Percentiles rank a stretch among this genome's conserved stretches.
These are phyloP conservation scores for Lymantria monacha DNA, from an alignment of 2,888 invertebrate genomes.

Conservation along the genomic window DNA sequence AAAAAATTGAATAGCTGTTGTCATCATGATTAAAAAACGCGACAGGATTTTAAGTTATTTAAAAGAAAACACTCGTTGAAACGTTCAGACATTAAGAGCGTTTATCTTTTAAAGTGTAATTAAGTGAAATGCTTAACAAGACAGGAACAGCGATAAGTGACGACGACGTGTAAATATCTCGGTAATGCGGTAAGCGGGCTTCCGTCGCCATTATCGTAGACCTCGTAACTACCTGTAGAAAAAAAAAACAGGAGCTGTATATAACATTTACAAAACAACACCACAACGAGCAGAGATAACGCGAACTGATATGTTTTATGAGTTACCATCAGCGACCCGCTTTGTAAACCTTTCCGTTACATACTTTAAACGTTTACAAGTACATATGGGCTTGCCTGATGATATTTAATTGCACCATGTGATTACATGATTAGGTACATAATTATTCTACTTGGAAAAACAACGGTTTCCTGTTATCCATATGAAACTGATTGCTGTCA, in stretches of 20 bases:
- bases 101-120: slow-evolving; percentile 16
- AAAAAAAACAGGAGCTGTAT: slow-evolving; percentile 20
- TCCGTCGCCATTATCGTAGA: slow-evolving; percentile 29
- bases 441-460: no score
- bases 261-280: slow-evolving; percentile 17
- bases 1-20: no score
- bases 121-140: slow-evolving; percentile 28
- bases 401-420: background rate
- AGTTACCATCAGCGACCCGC: slow-evolving; percentile 12
- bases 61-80: background rate
- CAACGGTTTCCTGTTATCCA: no score
- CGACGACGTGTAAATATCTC: slow-evolving; percentile 17
- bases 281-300: slow-evolving; percentile 26
- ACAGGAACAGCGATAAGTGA: slow-evolving; percentile 11
- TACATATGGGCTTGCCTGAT: background rate
- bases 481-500: no score
- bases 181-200: slow-evolving; percentile 32
- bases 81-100: background rate
- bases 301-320: slow-evolving; percentile 22
- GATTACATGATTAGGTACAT: no score
- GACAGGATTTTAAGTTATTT: background rate
- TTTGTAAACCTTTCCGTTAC: slow-evolving; percentile 25
- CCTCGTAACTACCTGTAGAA: slow-evolving; percentile 17
- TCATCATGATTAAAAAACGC: no score
- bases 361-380: slow-evolving; percentile 2